phyloP scores from a whole-genome alignment of 2,113 vertebrate species.

The Nycticebus coucang region DNA sequence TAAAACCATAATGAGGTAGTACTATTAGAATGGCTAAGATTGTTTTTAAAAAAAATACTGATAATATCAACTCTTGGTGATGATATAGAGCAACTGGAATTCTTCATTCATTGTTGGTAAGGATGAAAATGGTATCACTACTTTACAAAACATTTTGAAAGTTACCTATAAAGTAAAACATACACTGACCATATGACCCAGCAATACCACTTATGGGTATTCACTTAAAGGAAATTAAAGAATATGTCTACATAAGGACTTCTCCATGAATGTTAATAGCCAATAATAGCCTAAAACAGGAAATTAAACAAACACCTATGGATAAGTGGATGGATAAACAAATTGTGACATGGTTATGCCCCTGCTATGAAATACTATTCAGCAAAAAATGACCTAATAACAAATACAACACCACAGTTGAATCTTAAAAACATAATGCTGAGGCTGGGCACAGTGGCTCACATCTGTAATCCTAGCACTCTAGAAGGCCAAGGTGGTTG shows the following conservation, averaged over 20 bases:
- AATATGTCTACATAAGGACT: not conserved
- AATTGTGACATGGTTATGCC: fast-evolving
- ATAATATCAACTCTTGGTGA: not conserved
- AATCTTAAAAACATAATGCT: not conserved
- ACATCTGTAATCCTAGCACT: no score
- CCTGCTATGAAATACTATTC: not conserved
- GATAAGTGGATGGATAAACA: not conserved
- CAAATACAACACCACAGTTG: fast-evolving
- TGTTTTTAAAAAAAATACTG: not conserved
- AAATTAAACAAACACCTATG: not conserved
- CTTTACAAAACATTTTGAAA: not conserved
- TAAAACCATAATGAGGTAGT: not conserved
- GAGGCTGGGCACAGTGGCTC: not conserved
- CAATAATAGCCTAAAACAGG: not conserved
- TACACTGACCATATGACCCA: not conserved
- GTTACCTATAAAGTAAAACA: not conserved
- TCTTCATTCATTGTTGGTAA: not conserved
- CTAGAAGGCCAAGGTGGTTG: no score
- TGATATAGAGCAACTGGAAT: not conserved
- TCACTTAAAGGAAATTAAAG: constrained; percentile 10
- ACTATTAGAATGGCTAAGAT: not conserved
- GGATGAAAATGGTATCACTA: not conserved
- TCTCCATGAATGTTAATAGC: not conserved
- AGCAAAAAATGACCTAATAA: not conserved
- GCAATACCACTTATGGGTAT: not conserved